Base-by-base conservation (phyloP, 2,888 invertebrate genomes). In the Diarsia mendica region DNA sequence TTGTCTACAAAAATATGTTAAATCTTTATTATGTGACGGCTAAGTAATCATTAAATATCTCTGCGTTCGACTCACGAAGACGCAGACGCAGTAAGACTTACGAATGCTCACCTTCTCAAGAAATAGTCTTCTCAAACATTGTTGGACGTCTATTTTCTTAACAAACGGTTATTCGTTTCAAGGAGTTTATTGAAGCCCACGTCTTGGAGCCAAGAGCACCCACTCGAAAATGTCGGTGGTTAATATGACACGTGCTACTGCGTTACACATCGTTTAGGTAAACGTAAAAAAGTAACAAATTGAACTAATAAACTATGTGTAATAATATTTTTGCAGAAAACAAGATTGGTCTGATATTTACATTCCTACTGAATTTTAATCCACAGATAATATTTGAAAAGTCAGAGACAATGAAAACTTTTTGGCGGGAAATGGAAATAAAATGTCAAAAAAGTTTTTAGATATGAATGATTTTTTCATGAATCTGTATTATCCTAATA, bases 111-210 rank as follows among this genome's bases (percentile, higher is more conserved):
- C 44, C 28, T 28, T 2, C 28, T 28, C 28, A 28, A 28, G 13
- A 15, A 67, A 67, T 33, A 53, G 51, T 58, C 51, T 49, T 63
- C 64, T 49, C 49, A 58, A 72, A 68, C 68, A 61, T 60, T 48
- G 49, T 61, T n/a, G 79, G 67, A 79, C 28, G 68, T 51, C 46
- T 84, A 61, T 84, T 75, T 75, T 71, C 51, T 58, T 67, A 79
- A 79, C 46, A 79, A 83, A 84, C 65, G 23, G 78, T 55, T 83
- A 80, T 80, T 64, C 73, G 60, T 67, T 83, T 84, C 49, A 70
- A 82, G 74, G 55, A 66, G 64, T 67, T 78, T 72, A 72, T 68
- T 33, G 60, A 65, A 68, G 28, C 55, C 51, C 73, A 64, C 73
- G 67, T 51, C 55, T 63, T 33, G 49, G 11, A 79, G 28, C 28